phyloP scores from a whole-genome alignment of 2,888 invertebrate genomes.

The Mythimna pallens region DNA sequence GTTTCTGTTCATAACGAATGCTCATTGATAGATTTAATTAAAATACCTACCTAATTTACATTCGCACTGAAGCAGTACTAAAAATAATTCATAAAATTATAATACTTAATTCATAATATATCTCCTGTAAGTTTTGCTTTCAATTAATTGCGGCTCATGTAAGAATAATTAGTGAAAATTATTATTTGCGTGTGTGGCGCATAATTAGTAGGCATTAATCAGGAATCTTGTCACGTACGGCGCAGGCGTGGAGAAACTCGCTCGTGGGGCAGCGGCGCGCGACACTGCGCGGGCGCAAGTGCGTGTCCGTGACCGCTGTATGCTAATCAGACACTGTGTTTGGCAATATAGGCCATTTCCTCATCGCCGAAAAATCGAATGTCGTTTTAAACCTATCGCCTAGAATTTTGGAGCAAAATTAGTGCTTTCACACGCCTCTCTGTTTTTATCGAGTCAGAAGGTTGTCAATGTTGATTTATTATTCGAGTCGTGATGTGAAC shows the following conservation, averaged over 20 bases:
- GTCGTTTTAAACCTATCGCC: constrained; percentile 58
- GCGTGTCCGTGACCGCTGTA: constrained; percentile 77
- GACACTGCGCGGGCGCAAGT: constrained; percentile 58
- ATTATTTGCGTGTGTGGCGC: constrained; percentile 65
- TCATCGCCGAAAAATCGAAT: constrained; percentile 75
- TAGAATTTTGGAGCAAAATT: constrained; percentile 65
- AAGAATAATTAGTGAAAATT: constrained; percentile 73
- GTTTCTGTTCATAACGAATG: not conserved
- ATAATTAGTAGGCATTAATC: constrained; percentile 63
- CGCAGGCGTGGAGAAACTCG: constrained; percentile 78
- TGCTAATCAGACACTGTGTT: constrained; percentile 79
- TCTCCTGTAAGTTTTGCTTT: constrained; percentile 50
- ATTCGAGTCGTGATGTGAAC: constrained; percentile 52
- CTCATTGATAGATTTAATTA: constrained; percentile 9
- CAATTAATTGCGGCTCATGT: constrained; percentile 48
- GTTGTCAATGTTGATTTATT: constrained; percentile 44
- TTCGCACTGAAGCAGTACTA: constrained; percentile 15
- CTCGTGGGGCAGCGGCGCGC: constrained; percentile 60
- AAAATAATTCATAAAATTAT: constrained; percentile 30
- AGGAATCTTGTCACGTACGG: constrained; percentile 77
- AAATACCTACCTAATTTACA: constrained; percentile 9
- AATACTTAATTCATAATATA: not conserved
- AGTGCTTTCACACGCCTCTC: constrained; percentile 62
- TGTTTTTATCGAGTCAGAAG: constrained; percentile 46
- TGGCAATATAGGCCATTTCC: constrained; percentile 82